Evolutionary conservation across 2,888 invertebrate genomes (phyloP), one percentile per base, ranked within the genome.

Genomic region (Amiota minor): DNA sequence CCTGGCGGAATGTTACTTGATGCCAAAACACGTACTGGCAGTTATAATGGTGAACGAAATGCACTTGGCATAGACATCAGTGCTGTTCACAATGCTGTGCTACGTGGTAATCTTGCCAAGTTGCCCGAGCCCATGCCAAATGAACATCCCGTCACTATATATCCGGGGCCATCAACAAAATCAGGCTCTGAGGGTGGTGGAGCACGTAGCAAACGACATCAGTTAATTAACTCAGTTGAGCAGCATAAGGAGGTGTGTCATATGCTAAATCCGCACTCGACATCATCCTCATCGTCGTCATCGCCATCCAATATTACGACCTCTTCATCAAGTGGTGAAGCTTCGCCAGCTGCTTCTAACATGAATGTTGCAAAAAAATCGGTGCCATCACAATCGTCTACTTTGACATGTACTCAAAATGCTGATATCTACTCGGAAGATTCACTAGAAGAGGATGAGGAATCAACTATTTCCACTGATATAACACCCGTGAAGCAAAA

Each of bases 341-440:
- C 82, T 0, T 78, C 86, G 14, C 83, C 83, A 1, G 79, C 82
- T 46, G 84, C 85, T 9, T 84, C 84, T 9, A 75, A 82, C 75
- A 20, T 76, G 12, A 85, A 85, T 74, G 74, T 85, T 70, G 72
- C 78, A 14, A 20, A 23, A 18, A 56, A 56, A 56, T 14, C 56
- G 8, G 3, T 10, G 18, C 14, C n/a, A 16, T 9, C 50, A 23
- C 10, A 46, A 23, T 20, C 20, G 45, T 18, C 59, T 18, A 53
- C 20, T 16, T 9, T 46, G 61, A 49, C 12, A 18, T 62, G 59
- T 53, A 10, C 14, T 75, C 75, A 72, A 76, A 76, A 71, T 71
- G 92, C 92, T 77, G 93, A 92, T 77, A 93, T 93, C 84, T 95
- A 95, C 89, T 96, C 95, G 35, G 96, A 96, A 88, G 96, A 96